Evolutionary conservation across 2,113 vertebrate species (phyloP).

Genomic region (Coryphaenoides rupestris): DNA sequence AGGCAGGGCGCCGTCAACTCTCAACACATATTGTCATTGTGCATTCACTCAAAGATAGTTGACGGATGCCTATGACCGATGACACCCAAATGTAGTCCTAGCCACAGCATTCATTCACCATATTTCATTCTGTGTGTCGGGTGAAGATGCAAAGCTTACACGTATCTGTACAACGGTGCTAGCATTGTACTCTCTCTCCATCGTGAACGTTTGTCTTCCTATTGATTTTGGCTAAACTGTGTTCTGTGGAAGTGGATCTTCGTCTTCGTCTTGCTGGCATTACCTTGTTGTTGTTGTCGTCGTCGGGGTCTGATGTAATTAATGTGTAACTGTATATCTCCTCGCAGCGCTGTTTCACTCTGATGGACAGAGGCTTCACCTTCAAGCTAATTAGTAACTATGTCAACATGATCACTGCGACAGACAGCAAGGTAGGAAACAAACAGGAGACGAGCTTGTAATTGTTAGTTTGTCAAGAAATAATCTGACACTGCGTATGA

Average conservation of each 20-base stretch:
- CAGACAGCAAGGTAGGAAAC: conserved; percentile 85
- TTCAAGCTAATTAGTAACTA: conserved; percentile 92
- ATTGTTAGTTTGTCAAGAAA: background rate
- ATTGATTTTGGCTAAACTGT: conserved; percentile 21
- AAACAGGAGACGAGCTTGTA: background rate
- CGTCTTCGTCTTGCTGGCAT: too few relatives aligned
- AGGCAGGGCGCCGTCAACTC: too few relatives aligned
- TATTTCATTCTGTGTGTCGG: too few relatives aligned
- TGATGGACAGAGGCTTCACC: conserved; percentile 95
- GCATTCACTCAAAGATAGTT: too few relatives aligned
- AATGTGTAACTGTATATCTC: background rate
- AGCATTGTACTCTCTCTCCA: too few relatives aligned
- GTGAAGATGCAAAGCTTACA: too few relatives aligned
- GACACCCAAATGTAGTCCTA: too few relatives aligned
- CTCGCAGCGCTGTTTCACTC: conserved; percentile 87
- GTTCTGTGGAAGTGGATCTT: conserved; percentile 17
- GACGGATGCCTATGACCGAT: too few relatives aligned
- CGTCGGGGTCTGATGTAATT: conserved; percentile 3
- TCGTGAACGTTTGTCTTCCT: conserved; percentile 9
- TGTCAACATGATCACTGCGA: conserved; percentile 87
- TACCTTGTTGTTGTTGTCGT: conserved; percentile 11
- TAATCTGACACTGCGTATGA: background rate
- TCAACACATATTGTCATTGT: too few relatives aligned
- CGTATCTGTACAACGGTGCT: too few relatives aligned
- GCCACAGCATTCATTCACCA: too few relatives aligned